Conservation (phyloP, 2,797 vertebrate genomes). For the Brachyrhaphis roseni region DNA sequence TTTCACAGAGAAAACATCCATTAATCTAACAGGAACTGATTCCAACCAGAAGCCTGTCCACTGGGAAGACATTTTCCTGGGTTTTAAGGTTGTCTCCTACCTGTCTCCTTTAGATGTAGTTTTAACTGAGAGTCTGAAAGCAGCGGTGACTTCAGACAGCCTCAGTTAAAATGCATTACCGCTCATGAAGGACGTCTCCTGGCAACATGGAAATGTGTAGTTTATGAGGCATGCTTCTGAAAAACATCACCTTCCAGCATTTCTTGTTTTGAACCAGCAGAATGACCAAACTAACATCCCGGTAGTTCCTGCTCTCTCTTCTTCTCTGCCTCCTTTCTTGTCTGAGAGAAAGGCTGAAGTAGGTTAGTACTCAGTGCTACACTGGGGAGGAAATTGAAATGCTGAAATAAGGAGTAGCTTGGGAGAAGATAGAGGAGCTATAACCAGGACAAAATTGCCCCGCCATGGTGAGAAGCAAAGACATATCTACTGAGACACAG, state of each 20-base stretch:
- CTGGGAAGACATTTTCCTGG: background rate
- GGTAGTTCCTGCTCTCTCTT: conserved; percentile 25
- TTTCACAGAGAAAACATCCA: background rate
- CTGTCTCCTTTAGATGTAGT: conserved; percentile 7
- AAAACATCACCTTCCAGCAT: conserved; percentile 30
- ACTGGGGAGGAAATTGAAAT: conserved; percentile 79
- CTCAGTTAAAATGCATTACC: background rate
- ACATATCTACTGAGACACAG: conserved; percentile 66
- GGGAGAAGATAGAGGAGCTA: conserved; percentile 74
- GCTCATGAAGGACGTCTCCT: background rate
- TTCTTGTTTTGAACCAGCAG: conserved; percentile 48
- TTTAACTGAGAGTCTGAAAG: conserved; percentile 22
- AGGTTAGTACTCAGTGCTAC: conserved; percentile 67
- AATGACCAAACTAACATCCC: conserved; percentile 16
- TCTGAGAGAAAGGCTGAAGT: conserved; percentile 67
- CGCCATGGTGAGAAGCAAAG: conserved; percentile 70
- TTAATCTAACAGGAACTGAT: background rate
- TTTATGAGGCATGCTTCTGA: conserved; percentile 35
- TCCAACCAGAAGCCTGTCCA: background rate
- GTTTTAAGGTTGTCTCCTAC: background rate
- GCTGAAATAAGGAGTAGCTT: conserved; percentile 75
- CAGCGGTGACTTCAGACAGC: background rate
- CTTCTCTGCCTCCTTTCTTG: conserved; percentile 19
- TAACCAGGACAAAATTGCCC: conserved; percentile 74
- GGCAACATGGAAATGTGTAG: conserved; percentile 14